A percentile compares a stretch with the other conserved stretches of the same genome.
phyloP scores from a whole-genome alignment of 2,113 vertebrate species.

The Strix aluco region DNA sequence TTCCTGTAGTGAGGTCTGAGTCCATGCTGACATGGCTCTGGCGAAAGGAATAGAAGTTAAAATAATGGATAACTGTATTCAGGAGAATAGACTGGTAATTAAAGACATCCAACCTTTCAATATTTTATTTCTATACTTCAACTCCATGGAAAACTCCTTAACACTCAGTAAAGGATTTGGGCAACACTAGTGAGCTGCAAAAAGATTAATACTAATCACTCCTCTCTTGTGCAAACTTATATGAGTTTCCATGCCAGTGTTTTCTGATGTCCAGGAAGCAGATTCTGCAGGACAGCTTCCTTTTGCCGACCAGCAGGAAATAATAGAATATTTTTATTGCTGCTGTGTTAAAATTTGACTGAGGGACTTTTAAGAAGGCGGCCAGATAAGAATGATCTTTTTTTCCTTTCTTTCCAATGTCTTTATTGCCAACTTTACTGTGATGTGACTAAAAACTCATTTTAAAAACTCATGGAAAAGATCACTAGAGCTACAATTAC shows the following conservation, averaged over 20 bases:
- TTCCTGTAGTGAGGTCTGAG: neutral
- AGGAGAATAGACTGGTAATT: conserved; percentile 25
- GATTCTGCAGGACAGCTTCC: conserved; percentile 41
- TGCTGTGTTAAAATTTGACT: neutral
- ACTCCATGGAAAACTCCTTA: conserved; percentile 1
- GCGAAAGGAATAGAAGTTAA: neutral
- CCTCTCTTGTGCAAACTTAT: neutral
- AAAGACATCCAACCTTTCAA: neutral
- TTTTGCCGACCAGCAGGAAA: conserved; percentile 1
- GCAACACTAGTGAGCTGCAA: neutral
- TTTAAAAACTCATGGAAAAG: conserved; percentile 14
- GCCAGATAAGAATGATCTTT: neutral
- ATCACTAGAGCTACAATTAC: neutral
- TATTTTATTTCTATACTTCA: conserved; percentile 33
- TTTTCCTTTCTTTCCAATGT: neutral
- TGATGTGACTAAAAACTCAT: conserved; percentile 1
- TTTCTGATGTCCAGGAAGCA: conserved; percentile 35
- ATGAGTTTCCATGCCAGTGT: neutral
- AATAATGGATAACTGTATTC: neutral
- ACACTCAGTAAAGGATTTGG: conserved; percentile 14
- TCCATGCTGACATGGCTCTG: neutral
- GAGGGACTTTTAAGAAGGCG: neutral
- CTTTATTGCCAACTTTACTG: neutral
- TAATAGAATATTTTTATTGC: conserved; percentile 48
- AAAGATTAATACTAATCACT: neutral